Conservation (phyloP, 2,888 invertebrate species). For the Elegia similella region DNA sequence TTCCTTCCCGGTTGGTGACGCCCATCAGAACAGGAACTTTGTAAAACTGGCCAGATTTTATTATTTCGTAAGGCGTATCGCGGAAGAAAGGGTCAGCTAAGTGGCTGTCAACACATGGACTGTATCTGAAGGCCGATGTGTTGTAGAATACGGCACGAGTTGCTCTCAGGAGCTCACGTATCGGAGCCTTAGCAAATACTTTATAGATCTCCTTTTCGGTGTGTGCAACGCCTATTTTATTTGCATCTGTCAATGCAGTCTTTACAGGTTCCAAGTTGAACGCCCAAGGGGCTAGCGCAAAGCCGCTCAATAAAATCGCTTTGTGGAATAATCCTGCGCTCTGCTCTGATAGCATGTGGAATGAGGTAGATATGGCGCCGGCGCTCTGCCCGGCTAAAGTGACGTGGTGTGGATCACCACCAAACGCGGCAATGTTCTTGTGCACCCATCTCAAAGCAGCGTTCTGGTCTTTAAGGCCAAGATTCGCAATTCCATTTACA, state of each 20-base stretch:
- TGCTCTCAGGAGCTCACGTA: slow-evolving; percentile 45
- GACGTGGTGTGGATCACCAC: no score
- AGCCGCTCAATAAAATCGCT: slow-evolving; percentile 58
- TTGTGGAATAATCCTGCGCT: no score
- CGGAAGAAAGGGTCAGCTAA: slow-evolving; percentile 58
- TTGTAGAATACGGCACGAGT: slow-evolving; percentile 55
- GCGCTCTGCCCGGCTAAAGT: no score
- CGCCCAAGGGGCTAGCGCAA: slow-evolving; percentile 62
- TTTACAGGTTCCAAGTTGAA: slow-evolving; percentile 53
- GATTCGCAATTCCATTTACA: no score
- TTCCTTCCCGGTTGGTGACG: slow-evolving; percentile 55
- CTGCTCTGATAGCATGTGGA: no score
- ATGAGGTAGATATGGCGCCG: no score
- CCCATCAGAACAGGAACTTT: slow-evolving; percentile 66
- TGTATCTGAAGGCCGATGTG: slow-evolving; percentile 62
- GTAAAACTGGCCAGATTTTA: slow-evolving; percentile 56
- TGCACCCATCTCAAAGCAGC: no score
- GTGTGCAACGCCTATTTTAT: slow-evolving; percentile 43
- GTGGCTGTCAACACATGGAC: slow-evolving; percentile 61
- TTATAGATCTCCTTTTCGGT: slow-evolving; percentile 45
- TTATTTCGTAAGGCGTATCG: slow-evolving; percentile 57
- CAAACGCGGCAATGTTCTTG: no score
- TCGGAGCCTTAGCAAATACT: slow-evolving; percentile 43
- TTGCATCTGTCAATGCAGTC: slow-evolving; percentile 53
- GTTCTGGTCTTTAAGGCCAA: no score